Evolutionary conservation across 2,113 vertebrate species (phyloP), one percentile per base, ranked within the genome.

Genomic region (Orcinus orca): DNA sequence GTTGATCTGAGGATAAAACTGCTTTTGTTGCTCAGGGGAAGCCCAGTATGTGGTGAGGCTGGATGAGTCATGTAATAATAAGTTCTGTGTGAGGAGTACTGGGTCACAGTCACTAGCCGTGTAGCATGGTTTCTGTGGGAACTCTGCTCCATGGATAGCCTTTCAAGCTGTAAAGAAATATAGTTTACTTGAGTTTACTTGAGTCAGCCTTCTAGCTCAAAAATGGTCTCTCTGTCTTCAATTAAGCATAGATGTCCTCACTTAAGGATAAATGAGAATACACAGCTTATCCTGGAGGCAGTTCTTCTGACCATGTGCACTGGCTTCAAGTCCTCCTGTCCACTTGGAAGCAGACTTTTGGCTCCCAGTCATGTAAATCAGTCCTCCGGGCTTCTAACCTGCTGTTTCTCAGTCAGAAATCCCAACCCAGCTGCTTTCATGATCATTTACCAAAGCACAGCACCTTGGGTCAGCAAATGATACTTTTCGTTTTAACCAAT

Each of bases 241-340:
- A 63, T 79, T 93, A 58, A 88, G 89, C 68, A 25, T 96, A 76
- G 79, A 89, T 93, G 79, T 97, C 95, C 81, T 97, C 92, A 87
- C 95, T 67, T 83, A 36, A 88, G 87, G 79, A 88, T 94, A 76
- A 96, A 96, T 77, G 92, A 89, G 86, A 93, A 80, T 50, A 29
- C 9, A 21, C n/a, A 63, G 68, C 71, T 33, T 77, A 65, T 92
- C 3, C 95, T 95, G 86, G 89, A 96, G 73, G 89, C 63, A 31
- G 81, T 96, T 79, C 73, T 91, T 92, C 79, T 90, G 79, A 94
- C 93, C 97, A 93, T 87, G 87, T 96, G 89, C 47, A 47, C 77
- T 0, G 18, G 87, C 55, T 79, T 89, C 63, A 23, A 88, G 70
- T 97, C 92, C 73, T 93, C 88, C 68, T 97, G 87, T 95, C 92